Evolutionary conservation across 2,113 vertebrate species (phyloP).

Genomic region (Tringa solitaria): DNA sequence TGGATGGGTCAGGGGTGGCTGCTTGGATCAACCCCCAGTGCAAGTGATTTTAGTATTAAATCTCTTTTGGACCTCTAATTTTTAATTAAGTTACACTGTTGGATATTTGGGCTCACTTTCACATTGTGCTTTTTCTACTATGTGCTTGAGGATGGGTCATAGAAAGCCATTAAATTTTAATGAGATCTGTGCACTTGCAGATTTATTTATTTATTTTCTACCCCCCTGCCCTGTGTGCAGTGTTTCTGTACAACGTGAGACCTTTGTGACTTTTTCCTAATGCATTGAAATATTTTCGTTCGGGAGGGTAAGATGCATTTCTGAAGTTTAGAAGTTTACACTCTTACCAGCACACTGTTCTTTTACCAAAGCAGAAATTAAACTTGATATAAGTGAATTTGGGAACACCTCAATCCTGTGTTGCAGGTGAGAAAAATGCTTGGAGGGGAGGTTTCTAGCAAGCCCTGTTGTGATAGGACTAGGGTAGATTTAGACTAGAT

Average conservation of each 20-base stretch:
- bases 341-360: not conserved
- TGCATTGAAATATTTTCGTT: not conserved
- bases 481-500: not conserved
- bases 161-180: not conserved
- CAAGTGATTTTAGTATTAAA: not conserved
- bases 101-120: not conserved
- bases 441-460: not conserved
- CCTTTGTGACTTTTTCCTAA: not conserved
- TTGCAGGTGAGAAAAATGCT: not conserved
- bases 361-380: not conserved
- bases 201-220: not conserved
- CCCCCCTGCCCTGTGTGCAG: not conserved
- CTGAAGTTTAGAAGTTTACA: not conserved
- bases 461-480: not conserved
- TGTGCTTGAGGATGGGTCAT: not conserved
- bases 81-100: not conserved
- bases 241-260: not conserved
- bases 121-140: not conserved
- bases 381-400: not conserved
- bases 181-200: not conserved
- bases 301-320: not conserved
- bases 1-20: not conserved
- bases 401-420: not conserved
- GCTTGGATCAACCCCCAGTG: not conserved
- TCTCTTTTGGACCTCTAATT: not conserved